Evolutionary conservation across 2,888 invertebrate species (phyloP).

Genomic region (Ctena decussata): DNA sequence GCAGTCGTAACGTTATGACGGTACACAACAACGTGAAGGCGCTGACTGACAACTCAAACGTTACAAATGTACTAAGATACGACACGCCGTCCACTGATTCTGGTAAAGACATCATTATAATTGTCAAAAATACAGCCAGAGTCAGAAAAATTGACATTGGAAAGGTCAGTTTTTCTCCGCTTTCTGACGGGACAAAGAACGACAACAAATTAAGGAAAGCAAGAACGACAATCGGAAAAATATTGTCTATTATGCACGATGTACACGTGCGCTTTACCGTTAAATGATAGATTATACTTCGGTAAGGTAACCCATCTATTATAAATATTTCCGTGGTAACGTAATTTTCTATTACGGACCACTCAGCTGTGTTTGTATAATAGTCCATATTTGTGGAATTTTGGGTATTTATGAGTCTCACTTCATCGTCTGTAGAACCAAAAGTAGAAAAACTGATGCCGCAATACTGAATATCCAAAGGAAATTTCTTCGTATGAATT

Average conservation of each 20-base stretch:
- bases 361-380: constrained; percentile 27
- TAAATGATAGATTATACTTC: constrained; percentile 11
- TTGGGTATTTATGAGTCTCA: not conserved
- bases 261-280: constrained; percentile 29
- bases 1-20: constrained; percentile 15
- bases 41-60: constrained; percentile 33
- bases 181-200: constrained; percentile 47
- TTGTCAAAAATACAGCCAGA: constrained; percentile 48
- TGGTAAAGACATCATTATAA: constrained; percentile 38
- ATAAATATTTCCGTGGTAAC: not conserved
- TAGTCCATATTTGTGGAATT: not conserved
- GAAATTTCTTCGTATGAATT: constrained; percentile 44
- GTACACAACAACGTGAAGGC: constrained; percentile 23
- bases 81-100: constrained; percentile 53
- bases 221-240: constrained; percentile 42
- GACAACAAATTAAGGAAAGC: constrained; percentile 37
- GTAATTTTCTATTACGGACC: constrained; percentile 32
- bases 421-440: constrained; percentile 16
- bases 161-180: constrained; percentile 48
- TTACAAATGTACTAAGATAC: constrained; percentile 45
- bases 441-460: constrained; percentile 23
- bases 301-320: not conserved
- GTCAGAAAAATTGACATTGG: constrained; percentile 52
- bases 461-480: constrained; percentile 46
- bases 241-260: constrained; percentile 39